phyloP scores from a whole-genome alignment of 1,140 invertebrate species.

The Scaptomyza hsui region DNA sequence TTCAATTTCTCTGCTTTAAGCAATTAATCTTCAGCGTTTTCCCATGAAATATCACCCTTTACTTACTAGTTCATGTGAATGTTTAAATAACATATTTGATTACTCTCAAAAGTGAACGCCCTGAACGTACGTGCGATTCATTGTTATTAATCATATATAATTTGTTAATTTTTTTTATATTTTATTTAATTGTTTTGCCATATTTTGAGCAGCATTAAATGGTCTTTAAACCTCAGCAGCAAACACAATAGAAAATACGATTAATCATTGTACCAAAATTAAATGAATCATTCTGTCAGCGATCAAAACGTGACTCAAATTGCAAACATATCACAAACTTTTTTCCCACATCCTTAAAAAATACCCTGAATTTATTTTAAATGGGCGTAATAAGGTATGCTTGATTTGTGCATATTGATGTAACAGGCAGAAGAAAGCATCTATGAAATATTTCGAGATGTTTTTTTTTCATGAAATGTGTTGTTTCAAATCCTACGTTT shows the following conservation, averaged over 20 bases:
- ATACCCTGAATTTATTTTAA: background rate
- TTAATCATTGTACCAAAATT: constrained; percentile 3
- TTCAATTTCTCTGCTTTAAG: no score
- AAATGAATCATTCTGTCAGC: constrained; percentile 18
- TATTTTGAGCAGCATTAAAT: constrained; percentile 21
- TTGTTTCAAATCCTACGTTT: no score
- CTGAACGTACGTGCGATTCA: constrained; percentile 24
- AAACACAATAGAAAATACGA: constrained; percentile 6
- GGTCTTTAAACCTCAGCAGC: constrained; percentile 11
- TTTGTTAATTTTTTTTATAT: background rate
- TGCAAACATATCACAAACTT: no score
- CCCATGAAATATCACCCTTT: no score
- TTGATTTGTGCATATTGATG: no score
- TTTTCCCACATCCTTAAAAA: no score
- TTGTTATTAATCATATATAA: constrained; percentile 18
- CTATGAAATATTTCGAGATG: no score
- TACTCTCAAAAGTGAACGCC: background rate
- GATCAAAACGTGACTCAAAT: background rate
- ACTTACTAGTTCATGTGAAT: no score
- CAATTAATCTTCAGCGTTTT: no score
- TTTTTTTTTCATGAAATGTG: no score
- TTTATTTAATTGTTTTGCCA: background rate
- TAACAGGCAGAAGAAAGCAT: no score
- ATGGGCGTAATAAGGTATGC: background rate
- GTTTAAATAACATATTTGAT: background rate